Percentiles rank a stretch among this genome's conserved stretches.
These are phyloP conservation scores for Hofmannophila pseudospretella DNA, from an alignment of 2,888 invertebrate species.

Conservation along the genomic window DNA sequence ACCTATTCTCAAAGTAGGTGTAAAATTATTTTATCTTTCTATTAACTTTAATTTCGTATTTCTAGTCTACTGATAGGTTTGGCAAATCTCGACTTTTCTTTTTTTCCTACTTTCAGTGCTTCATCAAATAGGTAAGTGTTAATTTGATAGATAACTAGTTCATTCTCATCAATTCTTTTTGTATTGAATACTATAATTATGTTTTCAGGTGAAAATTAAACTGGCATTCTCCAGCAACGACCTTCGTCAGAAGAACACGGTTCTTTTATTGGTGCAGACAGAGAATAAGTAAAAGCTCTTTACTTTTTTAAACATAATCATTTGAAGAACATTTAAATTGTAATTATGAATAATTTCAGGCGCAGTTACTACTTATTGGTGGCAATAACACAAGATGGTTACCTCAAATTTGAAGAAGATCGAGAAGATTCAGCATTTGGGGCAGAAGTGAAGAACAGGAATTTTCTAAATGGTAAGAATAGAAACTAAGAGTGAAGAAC, in stretches of 20 bases:
- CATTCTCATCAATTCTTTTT: no score
- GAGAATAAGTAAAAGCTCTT: slow-evolving; percentile 82
- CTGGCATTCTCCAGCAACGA: slow-evolving; percentile 92
- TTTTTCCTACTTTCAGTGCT: no score
- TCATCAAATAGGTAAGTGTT: no score
- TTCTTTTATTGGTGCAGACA: slow-evolving; percentile 87
- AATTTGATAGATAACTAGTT: no score
- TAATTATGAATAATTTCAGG: slow-evolving; percentile 56
- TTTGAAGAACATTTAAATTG: neutral
- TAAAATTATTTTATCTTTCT: no score
- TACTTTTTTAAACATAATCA: neutral
- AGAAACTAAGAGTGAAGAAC: no score
- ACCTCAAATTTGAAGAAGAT: slow-evolving; percentile 91
- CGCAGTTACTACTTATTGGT: slow-evolving; percentile 90
- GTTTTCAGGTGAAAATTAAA: slow-evolving; percentile 85
- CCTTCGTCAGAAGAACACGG: slow-evolving; percentile 86
- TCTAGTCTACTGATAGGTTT: no score
- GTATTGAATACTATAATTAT: no score
- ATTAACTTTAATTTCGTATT: neutral
- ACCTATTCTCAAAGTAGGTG: slow-evolving; percentile 77
- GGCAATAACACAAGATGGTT: slow-evolving; percentile 89
- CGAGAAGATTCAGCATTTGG: slow-evolving; percentile 85
- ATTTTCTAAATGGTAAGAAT: slow-evolving; percentile 87
- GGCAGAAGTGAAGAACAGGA: slow-evolving; percentile 85
- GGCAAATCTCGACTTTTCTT: no score